phyloP scores from a whole-genome alignment of 2,888 invertebrate genomes.

The Laothoe populi region DNA sequence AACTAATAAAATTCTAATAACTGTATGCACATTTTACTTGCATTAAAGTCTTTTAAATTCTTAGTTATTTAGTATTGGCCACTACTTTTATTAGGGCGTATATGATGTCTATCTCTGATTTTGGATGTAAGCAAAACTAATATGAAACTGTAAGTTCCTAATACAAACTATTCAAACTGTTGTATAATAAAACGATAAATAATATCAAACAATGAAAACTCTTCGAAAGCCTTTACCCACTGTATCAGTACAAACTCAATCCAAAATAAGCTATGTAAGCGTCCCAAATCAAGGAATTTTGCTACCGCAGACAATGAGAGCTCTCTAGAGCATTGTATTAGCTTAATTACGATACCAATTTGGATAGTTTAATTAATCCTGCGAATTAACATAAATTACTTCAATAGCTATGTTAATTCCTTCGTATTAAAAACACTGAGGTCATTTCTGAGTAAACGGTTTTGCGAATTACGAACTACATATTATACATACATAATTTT shows the following conservation, averaged over 20 bases:
- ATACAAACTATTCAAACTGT: conserved; percentile 3
- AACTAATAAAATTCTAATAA: not conserved
- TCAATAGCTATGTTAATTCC: not conserved
- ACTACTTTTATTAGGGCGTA: too few species aligned
- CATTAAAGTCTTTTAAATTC: too few species aligned
- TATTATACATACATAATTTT: too few species aligned
- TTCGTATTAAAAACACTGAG: not conserved
- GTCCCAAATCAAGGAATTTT: not conserved
- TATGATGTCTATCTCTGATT: too few species aligned
- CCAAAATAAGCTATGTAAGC: conserved; percentile 6
- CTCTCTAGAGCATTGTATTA: not conserved
- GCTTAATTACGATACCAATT: not conserved
- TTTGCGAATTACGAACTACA: too few species aligned
- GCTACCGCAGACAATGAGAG: not conserved
- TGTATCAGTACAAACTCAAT: not conserved
- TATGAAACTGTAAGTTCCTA: not conserved
- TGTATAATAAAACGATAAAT: conserved; percentile 1
- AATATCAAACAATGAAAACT: not conserved
- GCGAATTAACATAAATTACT: not conserved
- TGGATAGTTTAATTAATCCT: not conserved
- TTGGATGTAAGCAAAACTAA: not conserved
- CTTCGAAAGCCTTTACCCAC: not conserved
- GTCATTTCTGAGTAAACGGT: too few species aligned
- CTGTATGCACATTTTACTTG: too few species aligned
- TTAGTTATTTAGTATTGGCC: too few species aligned